Conservation (phyloP, 2,113 vertebrate species). For the Vulpes vulpes region DNA sequence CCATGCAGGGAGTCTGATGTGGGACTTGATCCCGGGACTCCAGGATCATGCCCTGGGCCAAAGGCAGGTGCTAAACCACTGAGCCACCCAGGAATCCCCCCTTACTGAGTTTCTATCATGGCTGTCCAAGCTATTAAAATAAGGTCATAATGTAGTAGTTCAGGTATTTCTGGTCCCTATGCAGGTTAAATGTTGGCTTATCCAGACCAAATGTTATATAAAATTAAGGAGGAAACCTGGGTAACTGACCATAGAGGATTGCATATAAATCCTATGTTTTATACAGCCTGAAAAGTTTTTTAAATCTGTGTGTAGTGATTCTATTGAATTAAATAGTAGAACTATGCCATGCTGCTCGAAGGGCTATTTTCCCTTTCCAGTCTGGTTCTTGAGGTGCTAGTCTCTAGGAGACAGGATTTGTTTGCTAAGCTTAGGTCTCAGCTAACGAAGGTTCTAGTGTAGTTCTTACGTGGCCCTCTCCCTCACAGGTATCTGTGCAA, state of each 20-base stretch:
- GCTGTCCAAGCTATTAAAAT: constrained; percentile 5
- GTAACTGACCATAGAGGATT: background rate
- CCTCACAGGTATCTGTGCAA: background rate
- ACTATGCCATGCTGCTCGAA: background rate
- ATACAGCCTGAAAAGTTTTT: background rate
- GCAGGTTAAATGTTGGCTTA: background rate
- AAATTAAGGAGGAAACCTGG: background rate
- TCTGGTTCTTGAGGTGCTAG: background rate
- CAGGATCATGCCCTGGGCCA: too few relatives aligned
- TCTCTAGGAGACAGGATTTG: constrained; percentile 7
- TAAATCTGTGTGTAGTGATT: background rate
- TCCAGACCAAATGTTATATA: background rate
- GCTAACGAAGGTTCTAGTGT: background rate
- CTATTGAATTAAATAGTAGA: constrained; percentile 33
- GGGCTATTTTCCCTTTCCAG: background rate
- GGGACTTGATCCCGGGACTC: too few relatives aligned
- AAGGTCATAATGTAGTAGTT: background rate
- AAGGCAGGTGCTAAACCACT: too few relatives aligned
- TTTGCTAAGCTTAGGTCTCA: background rate
- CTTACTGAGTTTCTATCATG: background rate
- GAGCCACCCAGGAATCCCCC: too few relatives aligned
- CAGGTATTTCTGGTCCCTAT: background rate
- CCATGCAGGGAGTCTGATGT: too few relatives aligned
- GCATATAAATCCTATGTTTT: background rate
- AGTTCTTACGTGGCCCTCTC: background rate